Evolutionary conservation across 1,140 invertebrate genomes (phyloP).

Genomic region (Aplysia californica): DNA sequence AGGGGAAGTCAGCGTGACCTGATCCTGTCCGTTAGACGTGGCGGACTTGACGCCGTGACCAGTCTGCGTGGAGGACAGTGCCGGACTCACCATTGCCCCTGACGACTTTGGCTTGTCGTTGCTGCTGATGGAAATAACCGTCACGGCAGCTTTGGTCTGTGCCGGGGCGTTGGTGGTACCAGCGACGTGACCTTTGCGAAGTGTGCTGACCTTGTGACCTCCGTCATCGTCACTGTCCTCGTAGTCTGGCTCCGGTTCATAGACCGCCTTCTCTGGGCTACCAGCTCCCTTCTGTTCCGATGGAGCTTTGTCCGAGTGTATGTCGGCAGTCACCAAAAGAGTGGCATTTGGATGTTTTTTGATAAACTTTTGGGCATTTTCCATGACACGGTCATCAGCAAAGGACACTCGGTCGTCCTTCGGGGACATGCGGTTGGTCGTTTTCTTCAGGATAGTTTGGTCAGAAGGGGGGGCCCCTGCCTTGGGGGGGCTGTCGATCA

Average conservation of each 20-base stretch:
- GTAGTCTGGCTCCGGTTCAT: constrained; percentile 62
- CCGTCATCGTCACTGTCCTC: constrained; percentile 53
- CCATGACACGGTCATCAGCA: constrained; percentile 57
- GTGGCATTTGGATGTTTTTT: constrained; percentile 63
- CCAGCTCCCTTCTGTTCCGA: constrained; percentile 12
- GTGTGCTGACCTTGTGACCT: neutral
- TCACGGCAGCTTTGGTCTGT: constrained; percentile 35
- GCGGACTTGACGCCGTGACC: neutral
- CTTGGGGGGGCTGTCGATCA: constrained; percentile 44
- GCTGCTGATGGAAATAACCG: constrained; percentile 50
- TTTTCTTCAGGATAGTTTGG: neutral
- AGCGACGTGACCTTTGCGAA: neutral
- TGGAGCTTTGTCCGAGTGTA: constrained; percentile 38
- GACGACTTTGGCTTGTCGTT: neutral
- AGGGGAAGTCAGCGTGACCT: constrained; percentile 22
- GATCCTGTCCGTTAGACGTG: neutral
- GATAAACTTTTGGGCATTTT: constrained; percentile 57
- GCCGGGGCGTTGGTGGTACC: neutral
- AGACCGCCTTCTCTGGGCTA: constrained; percentile 24
- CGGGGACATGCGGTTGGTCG: neutral
- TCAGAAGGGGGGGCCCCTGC: constrained; percentile 36
- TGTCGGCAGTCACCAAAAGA: constrained; percentile 58
- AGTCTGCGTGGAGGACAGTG: neutral
- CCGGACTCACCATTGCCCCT: neutral
- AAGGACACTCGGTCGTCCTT: constrained; percentile 48